phyloP scores from a whole-genome alignment of 2,113 vertebrate species.

The Petrocephalus zakoni region DNA sequence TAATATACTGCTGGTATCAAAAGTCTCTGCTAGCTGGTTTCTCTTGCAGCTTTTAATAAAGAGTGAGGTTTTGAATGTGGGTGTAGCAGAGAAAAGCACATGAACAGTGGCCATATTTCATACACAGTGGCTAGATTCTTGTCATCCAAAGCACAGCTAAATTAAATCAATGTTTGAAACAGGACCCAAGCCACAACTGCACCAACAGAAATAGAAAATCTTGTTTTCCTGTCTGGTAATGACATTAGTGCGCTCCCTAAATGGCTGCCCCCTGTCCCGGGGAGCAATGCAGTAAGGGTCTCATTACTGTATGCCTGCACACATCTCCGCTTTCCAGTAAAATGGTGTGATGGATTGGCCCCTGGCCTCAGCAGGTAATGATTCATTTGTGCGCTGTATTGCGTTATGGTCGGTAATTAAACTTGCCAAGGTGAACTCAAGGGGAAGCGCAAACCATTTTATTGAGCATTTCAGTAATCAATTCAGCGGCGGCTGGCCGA shows the following conservation, averaged over 20 bases:
- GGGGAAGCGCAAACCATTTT: constrained; percentile 59
- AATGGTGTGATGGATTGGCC: constrained; percentile 58
- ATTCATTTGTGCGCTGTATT: constrained; percentile 58
- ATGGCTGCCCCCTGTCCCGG: constrained; percentile 59
- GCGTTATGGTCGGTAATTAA: constrained; percentile 66
- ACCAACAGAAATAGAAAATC: constrained; percentile 74
- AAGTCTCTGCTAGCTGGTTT: not conserved
- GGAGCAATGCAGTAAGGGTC: constrained; percentile 61
- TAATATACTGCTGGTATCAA: not conserved
- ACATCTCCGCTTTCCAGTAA: constrained; percentile 65
- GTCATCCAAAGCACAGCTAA: constrained; percentile 62
- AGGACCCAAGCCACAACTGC: constrained; percentile 62
- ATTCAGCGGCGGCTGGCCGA: constrained; percentile 62
- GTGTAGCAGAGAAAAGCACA: constrained; percentile 45
- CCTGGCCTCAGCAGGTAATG: constrained; percentile 48
- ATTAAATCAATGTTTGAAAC: constrained; percentile 74
- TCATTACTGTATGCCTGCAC: constrained; percentile 64
- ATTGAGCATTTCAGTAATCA: constrained; percentile 62
- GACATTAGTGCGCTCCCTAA: constrained; percentile 68
- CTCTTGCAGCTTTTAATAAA: constrained; percentile 54
- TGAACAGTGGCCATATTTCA: constrained; percentile 59
- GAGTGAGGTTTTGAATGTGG: constrained; percentile 26
- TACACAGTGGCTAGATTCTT: constrained; percentile 59
- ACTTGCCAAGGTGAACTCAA: constrained; percentile 66
- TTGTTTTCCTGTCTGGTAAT: constrained; percentile 70